A percentile compares a stretch with the other conserved stretches of the same genome.
phyloP scores from a whole-genome alignment of 2,888 invertebrate species.

The Polymixis flavicincta region DNA sequence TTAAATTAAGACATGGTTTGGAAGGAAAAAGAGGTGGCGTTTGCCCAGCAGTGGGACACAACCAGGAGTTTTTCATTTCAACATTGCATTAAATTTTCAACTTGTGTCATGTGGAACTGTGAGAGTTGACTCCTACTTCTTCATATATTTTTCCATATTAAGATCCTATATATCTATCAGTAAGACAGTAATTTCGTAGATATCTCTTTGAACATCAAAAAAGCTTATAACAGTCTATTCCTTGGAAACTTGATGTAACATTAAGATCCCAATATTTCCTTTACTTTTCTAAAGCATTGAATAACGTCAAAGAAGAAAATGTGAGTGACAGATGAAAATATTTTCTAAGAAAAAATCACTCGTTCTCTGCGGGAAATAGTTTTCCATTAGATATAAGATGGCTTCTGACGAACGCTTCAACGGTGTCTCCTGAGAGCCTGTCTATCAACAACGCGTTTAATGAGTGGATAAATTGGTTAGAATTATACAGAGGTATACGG shows the following conservation, averaged over 20 bases:
- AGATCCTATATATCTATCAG: no score
- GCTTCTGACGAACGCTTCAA: slow-evolving; percentile 7
- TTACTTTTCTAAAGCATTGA: slow-evolving; percentile 1
- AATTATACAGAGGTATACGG: not conserved
- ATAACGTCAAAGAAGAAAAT: slow-evolving; percentile 16
- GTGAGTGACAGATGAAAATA: slow-evolving; percentile 6
- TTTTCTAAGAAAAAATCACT: slow-evolving; percentile 15
- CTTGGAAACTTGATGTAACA: no score
- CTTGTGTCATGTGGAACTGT: not conserved
- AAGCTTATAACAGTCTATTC: not conserved
- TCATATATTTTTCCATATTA: not conserved
- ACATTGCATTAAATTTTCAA: not conserved
- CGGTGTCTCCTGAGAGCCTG: slow-evolving; percentile 4
- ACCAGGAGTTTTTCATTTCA: not conserved
- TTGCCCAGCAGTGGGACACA: not conserved
- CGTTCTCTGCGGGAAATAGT: slow-evolving; percentile 9
- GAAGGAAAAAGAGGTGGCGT: no score
- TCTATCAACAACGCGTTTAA: slow-evolving; percentile 13
- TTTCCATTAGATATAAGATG: slow-evolving; percentile 5
- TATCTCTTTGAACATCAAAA: not conserved
- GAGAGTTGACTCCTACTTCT: not conserved
- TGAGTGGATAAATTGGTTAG: not conserved
- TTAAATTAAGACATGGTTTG: no score
- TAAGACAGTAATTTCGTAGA: not conserved
- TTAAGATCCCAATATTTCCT: slow-evolving; percentile 16